Evolutionary conservation across 30 jellyfish, hydroid and myxozoan species (phyloP), one percentile per base, ranked within the genome.

Genomic region (Chironex yamaguchii): DNA sequence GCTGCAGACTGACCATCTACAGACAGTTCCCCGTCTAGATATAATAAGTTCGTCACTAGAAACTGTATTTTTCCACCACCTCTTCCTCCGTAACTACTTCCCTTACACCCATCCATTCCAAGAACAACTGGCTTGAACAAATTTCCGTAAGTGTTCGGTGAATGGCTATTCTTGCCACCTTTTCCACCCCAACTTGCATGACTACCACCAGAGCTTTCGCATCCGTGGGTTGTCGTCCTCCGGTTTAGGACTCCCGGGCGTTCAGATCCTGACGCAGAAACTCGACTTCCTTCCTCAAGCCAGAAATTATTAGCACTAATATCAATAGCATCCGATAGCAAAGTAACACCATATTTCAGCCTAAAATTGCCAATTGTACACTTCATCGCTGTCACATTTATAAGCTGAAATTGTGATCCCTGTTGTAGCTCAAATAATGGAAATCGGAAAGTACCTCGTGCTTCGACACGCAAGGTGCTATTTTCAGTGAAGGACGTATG

Each of bases 201-300:
- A 58, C 93, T 83, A 17, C 93, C 93, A 21, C 93, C 93, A n/a
- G 93, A 86, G 30, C 81, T 72, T 6, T 32, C 63, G 67, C 93
- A 83, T 12, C 81, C 87, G 1, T 34, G 21, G 21, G 93, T 86
- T 32, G 71, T 50, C 22, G 29, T 63, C 2, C 87, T 86, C 11
- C 71, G 84, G 14, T 76, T 3, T 11, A 83, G 87, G 3, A 83
- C 49, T n/a, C 87, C 87, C 1, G 93, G 93, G 4, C 93, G 81
- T 62, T 69, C 85, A 3, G 65, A 9, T 3, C 93, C 93, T 3
- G 81, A 72, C n/a, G 93, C 84, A 22, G 93, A 69, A 22, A 83
- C 65, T 4, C 78, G 68, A 33, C 93, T 83, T 35, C 93, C 93
- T 30, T 83, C 93, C 28, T 83, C 93, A 28, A 83, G 28, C 53